Base-by-base conservation (phyloP, 2,888 invertebrate species). In the Spisula solida region DNA sequence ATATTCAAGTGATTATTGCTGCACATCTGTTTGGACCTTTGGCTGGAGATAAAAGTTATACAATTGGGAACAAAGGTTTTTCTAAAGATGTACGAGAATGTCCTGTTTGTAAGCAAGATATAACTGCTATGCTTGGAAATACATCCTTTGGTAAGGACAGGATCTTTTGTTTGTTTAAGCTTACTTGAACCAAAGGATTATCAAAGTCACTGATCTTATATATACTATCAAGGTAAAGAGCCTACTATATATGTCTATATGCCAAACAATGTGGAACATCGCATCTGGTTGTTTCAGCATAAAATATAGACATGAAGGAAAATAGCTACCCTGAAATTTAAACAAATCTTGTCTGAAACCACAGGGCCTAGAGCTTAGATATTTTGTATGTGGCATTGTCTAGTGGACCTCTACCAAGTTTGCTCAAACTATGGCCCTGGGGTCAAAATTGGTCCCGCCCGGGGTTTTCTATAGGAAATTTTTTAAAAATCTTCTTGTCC, bases 321-420 rank as follows among this genome's bases (percentile, higher is more conserved):
- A 55, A 55, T 55, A 55, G 55, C 55, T 55, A 55, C 55, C 55
- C 55, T 55, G 20, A 81, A 81, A n/a, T 47, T 51, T 81, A 81
- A 81, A 81, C 48, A 81, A 47, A n/a, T 81, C 81, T 81, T 81
- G 12, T 51, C 51, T 47, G 47, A 81, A 81, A 81, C 51, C 81
- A 51, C 25, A 81, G 55, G 51, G 29, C 55, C 81, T 55, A 51
- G 81, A 81, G 81, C 20, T 81, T 55, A 55, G 55, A 81, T 51
- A 81, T 81, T 81, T 55, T 25, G 55, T 29, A 81, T 81, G 51
- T 55, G 41, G 41, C 41, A 41, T 41, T 41, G 41, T 41, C 41
- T 41, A 41, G 41, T 41, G 41, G 41, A 41, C 41, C 41, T 41
- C 41, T 80, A 80, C 80, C 14, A 80, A 80, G 47, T 41, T 47